Conservation (phyloP, 2,113 vertebrate species). For the Malurus cyaneus region DNA sequence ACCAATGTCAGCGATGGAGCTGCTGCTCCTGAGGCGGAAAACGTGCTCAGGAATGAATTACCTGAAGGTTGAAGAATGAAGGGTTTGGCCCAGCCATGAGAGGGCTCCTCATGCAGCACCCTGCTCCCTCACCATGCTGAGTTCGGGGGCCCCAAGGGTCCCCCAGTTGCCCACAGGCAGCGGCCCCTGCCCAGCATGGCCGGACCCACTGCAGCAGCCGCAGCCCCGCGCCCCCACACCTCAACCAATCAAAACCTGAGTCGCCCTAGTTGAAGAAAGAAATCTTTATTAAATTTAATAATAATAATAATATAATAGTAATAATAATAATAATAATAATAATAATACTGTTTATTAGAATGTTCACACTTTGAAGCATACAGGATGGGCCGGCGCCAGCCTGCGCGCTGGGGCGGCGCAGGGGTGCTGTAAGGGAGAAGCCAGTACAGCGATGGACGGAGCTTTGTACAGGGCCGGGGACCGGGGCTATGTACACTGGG, state of each 20-base stretch:
- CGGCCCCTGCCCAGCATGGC: not conserved
- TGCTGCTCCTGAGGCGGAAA: not conserved
- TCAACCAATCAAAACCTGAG: slow-evolving; percentile 41
- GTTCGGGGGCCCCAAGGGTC: accelerated
- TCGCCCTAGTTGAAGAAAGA: slow-evolving; percentile 79
- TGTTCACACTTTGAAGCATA: slow-evolving; percentile 78
- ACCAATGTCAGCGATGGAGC: slow-evolving; percentile 33
- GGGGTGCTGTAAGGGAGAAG: slow-evolving; percentile 61
- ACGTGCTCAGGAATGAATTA: slow-evolving; percentile 39
- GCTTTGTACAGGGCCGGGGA: slow-evolving; percentile 57
- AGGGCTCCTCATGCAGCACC: no score
- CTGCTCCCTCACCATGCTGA: accelerated
- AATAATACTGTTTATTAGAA: slow-evolving; percentile 72
- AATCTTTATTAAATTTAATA: slow-evolving; percentile 82
- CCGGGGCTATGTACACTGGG: slow-evolving; percentile 70
- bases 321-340: slow-evolving; percentile 60
- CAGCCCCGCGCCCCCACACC: accelerated
- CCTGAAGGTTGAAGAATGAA: not conserved
- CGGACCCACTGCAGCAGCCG: accelerated
- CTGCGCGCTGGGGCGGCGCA: not conserved
- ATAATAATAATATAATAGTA: slow-evolving; percentile 53
- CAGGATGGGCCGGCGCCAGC: slow-evolving; percentile 64
- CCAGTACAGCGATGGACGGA: slow-evolving; percentile 52
- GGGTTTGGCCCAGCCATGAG: not conserved
- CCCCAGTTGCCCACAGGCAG: not conserved